Evolutionary conservation across 1,140 invertebrate species (phyloP), one percentile per base, ranked within the genome.

Genomic region (Drosophila teissieri): DNA sequence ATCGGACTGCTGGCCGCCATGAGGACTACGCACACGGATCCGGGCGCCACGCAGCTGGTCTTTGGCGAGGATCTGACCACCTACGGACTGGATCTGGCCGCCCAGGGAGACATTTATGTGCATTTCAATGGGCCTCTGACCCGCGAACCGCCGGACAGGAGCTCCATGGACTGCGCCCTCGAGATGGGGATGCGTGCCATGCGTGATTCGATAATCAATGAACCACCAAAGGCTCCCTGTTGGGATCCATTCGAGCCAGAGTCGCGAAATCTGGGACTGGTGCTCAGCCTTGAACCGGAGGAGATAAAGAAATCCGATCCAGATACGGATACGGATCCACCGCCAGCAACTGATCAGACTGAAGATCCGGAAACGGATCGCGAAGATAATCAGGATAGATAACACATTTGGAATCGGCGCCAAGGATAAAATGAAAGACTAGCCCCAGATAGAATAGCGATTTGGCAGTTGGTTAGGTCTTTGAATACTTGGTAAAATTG

Each of bases 51-150:
- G 4, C 70, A 73, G 3, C 24, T 89, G 67, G 63, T 55, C 22
- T 76, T 76, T 11, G 83, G 83, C 34, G 83, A 88, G 42, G 83
- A 88, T 42, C 57, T 88, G 22, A 83, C 83, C 48, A 69, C 56
- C 8, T 83, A 55, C 11, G 83, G 83, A 3, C 40, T 88, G 27
- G 84, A 88, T 34, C n/a, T 88, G 67, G 56, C 79, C 14, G 63
- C 75, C 34, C 70, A 77, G 22, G 83, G 79, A 6, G 83, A 88
- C 22, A 88, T 88, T 45, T 89, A 88, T 48, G 84, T 88, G 5
- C 75, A 88, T 17, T 89, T 88, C 44, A 88, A 88, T 54, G 84
- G 83, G 4, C 83, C 83, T 7, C 79, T 88, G 4, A 88, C 83
- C 17, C 63, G 49, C 34, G 62, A 83, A 7, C 67, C 84, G 7